Conservation (phyloP, 2,888 invertebrate genomes). For the Hirtodrosophila duncani region DNA sequence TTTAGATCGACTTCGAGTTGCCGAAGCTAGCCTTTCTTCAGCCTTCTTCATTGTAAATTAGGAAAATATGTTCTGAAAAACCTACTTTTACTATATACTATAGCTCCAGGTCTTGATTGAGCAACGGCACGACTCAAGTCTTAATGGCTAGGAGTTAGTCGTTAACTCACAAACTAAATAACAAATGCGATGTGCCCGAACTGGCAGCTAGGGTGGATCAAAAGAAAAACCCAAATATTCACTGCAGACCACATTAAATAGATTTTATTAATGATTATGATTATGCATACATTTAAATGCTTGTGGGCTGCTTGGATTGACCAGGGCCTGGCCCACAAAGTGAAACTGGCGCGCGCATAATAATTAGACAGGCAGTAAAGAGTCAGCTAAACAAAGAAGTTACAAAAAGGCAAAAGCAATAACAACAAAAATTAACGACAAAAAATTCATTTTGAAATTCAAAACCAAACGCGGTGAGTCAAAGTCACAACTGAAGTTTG, state of each 20-base stretch:
- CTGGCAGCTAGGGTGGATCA: too few relatives aligned
- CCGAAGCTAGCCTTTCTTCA: too few relatives aligned
- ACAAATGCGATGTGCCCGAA: too few relatives aligned
- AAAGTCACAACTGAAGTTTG: constrained; percentile 2
- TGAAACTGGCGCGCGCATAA: constrained; percentile 42
- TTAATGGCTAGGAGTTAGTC: too few relatives aligned
- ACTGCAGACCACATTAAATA: constrained; percentile 50
- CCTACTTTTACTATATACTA: too few relatives aligned
- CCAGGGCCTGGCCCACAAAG: constrained; percentile 22
- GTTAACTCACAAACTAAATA: neutral
- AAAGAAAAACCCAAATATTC: neutral
- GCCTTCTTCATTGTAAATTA: too few relatives aligned
- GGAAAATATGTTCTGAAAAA: too few relatives aligned
- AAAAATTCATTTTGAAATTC: constrained; percentile 41
- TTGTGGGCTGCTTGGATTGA: constrained; percentile 4
- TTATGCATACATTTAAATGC: constrained; percentile 53
- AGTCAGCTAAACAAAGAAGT: constrained; percentile 1
- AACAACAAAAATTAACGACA: constrained; percentile 15
- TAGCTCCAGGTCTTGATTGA: too few relatives aligned
- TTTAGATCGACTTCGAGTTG: too few relatives aligned
- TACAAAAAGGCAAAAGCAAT: constrained; percentile 8
- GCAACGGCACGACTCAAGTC: too few relatives aligned
- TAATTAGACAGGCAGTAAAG: constrained; percentile 26
- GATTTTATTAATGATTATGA: constrained; percentile 61
- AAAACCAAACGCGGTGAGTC: constrained; percentile 39